A percentile compares a stretch with the other conserved stretches of the same genome.
phyloP scores from a whole-genome alignment of 2,797 vertebrate species.

The Sebastes flavidus region DNA sequence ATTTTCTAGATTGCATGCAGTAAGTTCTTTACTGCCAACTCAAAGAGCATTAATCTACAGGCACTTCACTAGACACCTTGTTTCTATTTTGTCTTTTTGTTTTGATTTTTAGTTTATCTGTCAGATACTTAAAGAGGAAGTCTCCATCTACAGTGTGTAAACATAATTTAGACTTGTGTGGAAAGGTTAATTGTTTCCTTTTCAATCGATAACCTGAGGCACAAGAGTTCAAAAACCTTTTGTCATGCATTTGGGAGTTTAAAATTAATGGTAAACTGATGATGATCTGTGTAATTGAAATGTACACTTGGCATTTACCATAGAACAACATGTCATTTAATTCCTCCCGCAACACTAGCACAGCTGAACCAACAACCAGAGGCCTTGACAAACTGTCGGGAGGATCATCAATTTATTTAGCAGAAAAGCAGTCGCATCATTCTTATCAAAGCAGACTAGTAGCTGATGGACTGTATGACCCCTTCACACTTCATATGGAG shows the following conservation, averaged over 20 bases:
- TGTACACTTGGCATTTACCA: slow-evolving; percentile 27
- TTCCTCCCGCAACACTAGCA: slow-evolving; percentile 6
- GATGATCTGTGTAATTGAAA: slow-evolving; percentile 41
- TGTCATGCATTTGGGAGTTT: slow-evolving; percentile 16
- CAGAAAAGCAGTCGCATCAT: background rate
- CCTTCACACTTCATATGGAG: background rate
- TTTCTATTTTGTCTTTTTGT: slow-evolving; percentile 21
- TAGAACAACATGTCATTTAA: slow-evolving; percentile 18
- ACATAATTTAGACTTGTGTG: slow-evolving; percentile 23
- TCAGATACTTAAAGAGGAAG: background rate
- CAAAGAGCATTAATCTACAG: slow-evolving; percentile 16
- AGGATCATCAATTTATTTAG: slow-evolving; percentile 36
- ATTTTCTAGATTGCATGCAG: slow-evolving; percentile 15
- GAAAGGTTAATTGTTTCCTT: slow-evolving; percentile 11
- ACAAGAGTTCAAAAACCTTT: slow-evolving; percentile 12
- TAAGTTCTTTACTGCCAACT: slow-evolving; percentile 8
- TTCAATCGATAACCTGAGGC: slow-evolving; percentile 2
- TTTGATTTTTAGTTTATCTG: slow-evolving; percentile 6
- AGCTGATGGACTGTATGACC: background rate
- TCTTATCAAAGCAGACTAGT: background rate
- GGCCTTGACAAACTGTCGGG: background rate
- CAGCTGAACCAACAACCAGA: slow-evolving; percentile 59
- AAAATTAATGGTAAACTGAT: slow-evolving; percentile 16
- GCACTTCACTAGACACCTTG: slow-evolving; percentile 22
- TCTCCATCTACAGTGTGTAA: background rate